A percentile compares a stretch with the other conserved stretches of the same genome.
These are phyloP conservation scores for Struthio camelus DNA, from an alignment of 2,113 vertebrate species.

Conservation along the genomic window DNA sequence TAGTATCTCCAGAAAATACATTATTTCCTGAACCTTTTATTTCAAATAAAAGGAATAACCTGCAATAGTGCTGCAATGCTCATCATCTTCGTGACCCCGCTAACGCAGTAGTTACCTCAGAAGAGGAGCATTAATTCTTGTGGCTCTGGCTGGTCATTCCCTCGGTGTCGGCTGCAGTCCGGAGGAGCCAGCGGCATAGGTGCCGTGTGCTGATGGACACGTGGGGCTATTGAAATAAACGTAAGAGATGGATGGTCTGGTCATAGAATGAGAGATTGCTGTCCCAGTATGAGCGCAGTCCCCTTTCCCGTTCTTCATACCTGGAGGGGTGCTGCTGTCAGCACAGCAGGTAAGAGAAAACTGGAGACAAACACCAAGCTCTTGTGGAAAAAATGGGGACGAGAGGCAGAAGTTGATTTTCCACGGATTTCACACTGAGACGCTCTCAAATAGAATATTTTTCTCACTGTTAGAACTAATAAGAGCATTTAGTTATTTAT, in stretches of 20 bases:
- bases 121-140: neutral
- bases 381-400: neutral
- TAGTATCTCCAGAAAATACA: neutral
- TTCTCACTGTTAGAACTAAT: constrained; percentile 62
- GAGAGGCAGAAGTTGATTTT: constrained; percentile 47
- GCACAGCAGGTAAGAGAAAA: constrained; percentile 19
- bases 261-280: neutral
- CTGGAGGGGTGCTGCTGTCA: neutral
- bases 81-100: neutral
- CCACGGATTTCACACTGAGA: constrained; percentile 28
- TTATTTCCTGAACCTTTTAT: neutral
- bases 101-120: neutral
- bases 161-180: neutral
- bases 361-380: neutral
- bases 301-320: neutral
- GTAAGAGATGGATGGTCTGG: neutral
- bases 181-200: neutral
- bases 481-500: constrained; percentile 67
- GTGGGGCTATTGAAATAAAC: neutral
- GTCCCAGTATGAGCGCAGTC: neutral
- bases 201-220: neutral
- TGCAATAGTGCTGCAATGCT: fast-evolving
- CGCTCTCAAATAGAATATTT: neutral
- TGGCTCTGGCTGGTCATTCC: neutral
- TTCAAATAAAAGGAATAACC: neutral